These are phyloP conservation scores for Drosophila multiciliata DNA, from an alignment of 2,888 invertebrate species.

Conservation along the genomic window DNA sequence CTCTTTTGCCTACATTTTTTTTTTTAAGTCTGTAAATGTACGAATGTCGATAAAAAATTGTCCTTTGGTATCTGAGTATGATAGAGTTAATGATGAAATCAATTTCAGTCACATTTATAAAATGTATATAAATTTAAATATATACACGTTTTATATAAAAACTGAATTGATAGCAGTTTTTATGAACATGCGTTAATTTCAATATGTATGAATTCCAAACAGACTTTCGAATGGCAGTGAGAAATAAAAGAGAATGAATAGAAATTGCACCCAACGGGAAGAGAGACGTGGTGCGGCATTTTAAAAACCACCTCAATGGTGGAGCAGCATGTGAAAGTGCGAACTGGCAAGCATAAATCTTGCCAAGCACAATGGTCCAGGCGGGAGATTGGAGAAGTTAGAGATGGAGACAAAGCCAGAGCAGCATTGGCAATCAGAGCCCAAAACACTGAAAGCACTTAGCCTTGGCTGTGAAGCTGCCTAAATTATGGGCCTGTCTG, in stretches of 20 bases:
- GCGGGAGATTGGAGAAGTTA: constrained; percentile 12
- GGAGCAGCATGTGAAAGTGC: constrained; percentile 57
- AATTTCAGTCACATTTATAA: constrained; percentile 9
- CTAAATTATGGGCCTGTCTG: constrained; percentile 72
- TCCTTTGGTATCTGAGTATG: neutral
- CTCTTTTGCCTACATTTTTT: neutral
- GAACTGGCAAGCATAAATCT: constrained; percentile 64
- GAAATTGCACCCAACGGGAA: constrained; percentile 41
- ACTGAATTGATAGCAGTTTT: constrained; percentile 40
- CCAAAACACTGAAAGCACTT: constrained; percentile 69
- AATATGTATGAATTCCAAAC: constrained; percentile 49
- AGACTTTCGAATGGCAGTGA: constrained; percentile 13
- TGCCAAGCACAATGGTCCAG: constrained; percentile 44
- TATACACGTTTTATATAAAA: neutral
- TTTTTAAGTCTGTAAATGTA: neutral
- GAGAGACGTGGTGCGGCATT: constrained; percentile 32
- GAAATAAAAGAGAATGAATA: constrained; percentile 44
- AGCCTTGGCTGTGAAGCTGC: constrained; percentile 56
- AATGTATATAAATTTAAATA: constrained; percentile 1
- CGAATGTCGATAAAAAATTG: neutral
- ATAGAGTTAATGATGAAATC: neutral
- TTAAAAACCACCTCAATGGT: constrained; percentile 28
- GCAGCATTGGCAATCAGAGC: constrained; percentile 28
- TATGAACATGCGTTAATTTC: constrained; percentile 41
- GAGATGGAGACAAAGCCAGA: constrained; percentile 34